Evolutionary conservation across 37 sponge, comb jelly and placozoan genomes (phyloP).

Genomic region (Sycon ciliatum): DNA sequence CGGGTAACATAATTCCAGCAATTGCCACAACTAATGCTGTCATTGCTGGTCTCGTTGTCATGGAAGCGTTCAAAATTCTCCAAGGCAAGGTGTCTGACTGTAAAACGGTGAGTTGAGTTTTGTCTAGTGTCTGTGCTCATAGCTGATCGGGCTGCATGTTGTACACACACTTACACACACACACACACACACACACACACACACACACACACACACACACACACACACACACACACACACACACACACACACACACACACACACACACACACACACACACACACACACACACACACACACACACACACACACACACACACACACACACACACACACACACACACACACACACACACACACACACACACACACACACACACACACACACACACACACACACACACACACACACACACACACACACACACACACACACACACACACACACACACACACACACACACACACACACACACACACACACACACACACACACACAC

Average conservation of each 20-base stretch:
- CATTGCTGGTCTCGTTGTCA: constrained; percentile 91
- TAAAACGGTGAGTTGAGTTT: constrained; percentile 45
- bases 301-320: constrained; percentile 45
- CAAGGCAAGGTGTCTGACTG: constrained; percentile 58
- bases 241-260: constrained; percentile 45
- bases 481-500: constrained; percentile 24
- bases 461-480: constrained; percentile 24
- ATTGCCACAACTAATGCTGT: constrained; percentile 98
- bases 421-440: constrained; percentile 24
- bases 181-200: constrained; percentile 45
- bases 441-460: constrained; percentile 24
- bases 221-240: constrained; percentile 45
- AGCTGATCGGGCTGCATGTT: no score
- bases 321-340: constrained; percentile 45
- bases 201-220: constrained; percentile 45
- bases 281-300: constrained; percentile 45
- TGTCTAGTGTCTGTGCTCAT: no score
- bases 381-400: constrained; percentile 24
- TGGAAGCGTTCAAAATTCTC: constrained; percentile 83
- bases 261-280: constrained; percentile 45
- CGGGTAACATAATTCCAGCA: constrained; percentile 97
- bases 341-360: constrained; percentile 26
- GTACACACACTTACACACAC: constrained; percentile 20
- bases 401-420: constrained; percentile 19
- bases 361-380: constrained; percentile 24